Evolutionary conservation across 2,797 vertebrate species (phyloP).

Genomic region (Sphenopsis melanotis): DNA sequence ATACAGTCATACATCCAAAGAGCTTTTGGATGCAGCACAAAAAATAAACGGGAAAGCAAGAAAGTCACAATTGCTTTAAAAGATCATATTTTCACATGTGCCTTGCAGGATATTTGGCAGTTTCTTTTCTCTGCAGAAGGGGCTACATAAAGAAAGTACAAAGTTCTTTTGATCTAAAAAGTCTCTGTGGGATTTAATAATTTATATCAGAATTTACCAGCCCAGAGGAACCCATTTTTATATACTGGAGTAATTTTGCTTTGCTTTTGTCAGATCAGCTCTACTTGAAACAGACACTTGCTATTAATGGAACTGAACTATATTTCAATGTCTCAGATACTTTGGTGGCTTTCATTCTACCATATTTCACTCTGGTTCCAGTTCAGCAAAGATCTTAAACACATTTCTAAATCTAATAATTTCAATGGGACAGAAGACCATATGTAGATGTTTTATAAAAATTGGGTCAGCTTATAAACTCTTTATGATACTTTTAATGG

Average conservation of each 20-base stretch:
- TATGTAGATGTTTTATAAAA: not conserved
- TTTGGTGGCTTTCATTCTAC: conserved; percentile 9
- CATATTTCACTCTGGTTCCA: not conserved
- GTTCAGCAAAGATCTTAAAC: conserved; percentile 5
- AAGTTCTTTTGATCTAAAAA: conserved; percentile 49
- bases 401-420: not conserved
- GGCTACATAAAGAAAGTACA: conserved; percentile 28
- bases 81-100: conserved; percentile 18
- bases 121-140: conserved; percentile 20
- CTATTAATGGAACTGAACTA: conserved; percentile 6
- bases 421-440: not conserved
- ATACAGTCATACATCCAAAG: not conserved
- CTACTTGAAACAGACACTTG: not conserved
- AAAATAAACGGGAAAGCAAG: not conserved
- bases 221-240: conserved; percentile 37
- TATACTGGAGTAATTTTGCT: conserved; percentile 25
- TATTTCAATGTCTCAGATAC: not conserved
- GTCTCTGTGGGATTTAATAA: conserved; percentile 40
- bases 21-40: not conserved
- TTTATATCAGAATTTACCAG: conserved; percentile 55
- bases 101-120: conserved; percentile 26
- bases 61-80: conserved; percentile 1
- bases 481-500: not conserved
- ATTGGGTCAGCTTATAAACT: not conserved
- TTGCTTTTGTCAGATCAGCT: conserved; percentile 2